phyloP scores from a whole-genome alignment of 2,113 vertebrate genomes.

The Oryzias celebensis region DNA sequence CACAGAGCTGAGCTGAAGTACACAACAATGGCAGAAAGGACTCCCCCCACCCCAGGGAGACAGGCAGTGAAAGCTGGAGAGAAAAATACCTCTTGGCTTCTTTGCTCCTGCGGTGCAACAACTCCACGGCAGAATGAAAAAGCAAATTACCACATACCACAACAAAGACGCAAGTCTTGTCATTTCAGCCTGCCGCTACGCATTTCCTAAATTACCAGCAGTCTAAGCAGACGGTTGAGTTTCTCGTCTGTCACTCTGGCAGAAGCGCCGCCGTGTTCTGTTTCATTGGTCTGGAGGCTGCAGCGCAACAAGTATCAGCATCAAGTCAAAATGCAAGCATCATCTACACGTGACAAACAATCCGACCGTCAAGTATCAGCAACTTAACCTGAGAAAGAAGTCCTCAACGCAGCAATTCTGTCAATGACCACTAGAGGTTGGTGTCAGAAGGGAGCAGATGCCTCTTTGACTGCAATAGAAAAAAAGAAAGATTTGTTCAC shows the following conservation, averaged over 20 bases:
- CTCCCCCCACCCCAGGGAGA: conserved; percentile 33
- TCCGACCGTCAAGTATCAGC: too few species aligned
- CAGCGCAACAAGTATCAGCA: too few species aligned
- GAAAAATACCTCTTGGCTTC: conserved; percentile 33
- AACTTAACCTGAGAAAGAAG: too few species aligned
- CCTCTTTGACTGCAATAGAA: too few species aligned
- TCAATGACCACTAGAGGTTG: too few species aligned
- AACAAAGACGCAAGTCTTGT: conserved; percentile 78
- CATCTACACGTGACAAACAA: too few species aligned
- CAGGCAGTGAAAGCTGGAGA: conserved; percentile 6
- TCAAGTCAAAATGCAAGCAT: too few species aligned
- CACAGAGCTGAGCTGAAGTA: conserved; percentile 38
- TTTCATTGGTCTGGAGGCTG: background rate
- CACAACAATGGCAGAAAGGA: conserved; percentile 53
- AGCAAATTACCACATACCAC: conserved; percentile 78
- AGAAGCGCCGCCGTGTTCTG: conserved; percentile 12
- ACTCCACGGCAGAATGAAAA: conserved; percentile 76
- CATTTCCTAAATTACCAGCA: conserved; percentile 82
- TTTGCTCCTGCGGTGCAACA: conserved; percentile 60
- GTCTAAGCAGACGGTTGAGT: conserved; percentile 72
- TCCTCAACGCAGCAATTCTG: too few species aligned
- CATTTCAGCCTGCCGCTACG: conserved; percentile 80
- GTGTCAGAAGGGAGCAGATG: too few species aligned
- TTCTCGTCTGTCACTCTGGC: conserved; percentile 68
- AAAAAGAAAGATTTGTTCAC: too few species aligned